Base-by-base conservation (phyloP, 2,888 invertebrate genomes). In the Aspidapion aeneum region DNA sequence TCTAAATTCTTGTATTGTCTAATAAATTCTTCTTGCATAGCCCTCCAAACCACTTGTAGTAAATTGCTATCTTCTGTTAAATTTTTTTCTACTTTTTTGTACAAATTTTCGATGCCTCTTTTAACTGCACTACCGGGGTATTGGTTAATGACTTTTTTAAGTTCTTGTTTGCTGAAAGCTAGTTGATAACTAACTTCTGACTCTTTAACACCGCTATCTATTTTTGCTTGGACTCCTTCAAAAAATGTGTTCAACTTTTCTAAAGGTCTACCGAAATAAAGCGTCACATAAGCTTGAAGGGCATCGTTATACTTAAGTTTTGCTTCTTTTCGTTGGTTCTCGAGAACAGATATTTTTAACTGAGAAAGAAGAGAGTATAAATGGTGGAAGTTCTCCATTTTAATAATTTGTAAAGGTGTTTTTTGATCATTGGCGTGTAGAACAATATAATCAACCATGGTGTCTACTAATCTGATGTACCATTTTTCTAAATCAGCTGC, bases 21-120 rank as follows among this genome's bases (percentile, higher is more conserved):
- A 73, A 99, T 93, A 81, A 99, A 98, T 84, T 98, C 98, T 79
- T 98, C 96, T 84, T 98, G 98, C 98, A 99, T 98, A 73, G 96
- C 94, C 77, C 96, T 88, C 99, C 99, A 99, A 63, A 99, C 98
- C 58, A 99, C 98, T 86, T 94, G 93, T 74, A 96, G 84, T 68
- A 97, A 84, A 76, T 95, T 96, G 78, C 93, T 93, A 80, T 95
- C 94, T 80, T 96, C 96, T 74, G 94, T 94, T 55, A 98, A 83
- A 81, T 99, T 98, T 82, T 98, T 98, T 79, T 98, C 98, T 62
- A 98, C 96, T 80, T 96, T 96, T 79, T 91, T 91, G 80, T 96
- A 97, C 66, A 98, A 84, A 74, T 93, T 89, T 80, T 97, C 96
- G 68, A 98, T 82, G 1, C 96, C 94, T 78, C 91, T 92, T 81